A percentile compares a stretch with the other conserved stretches of the same genome.
phyloP scores from a whole-genome alignment of 92 coral and sea anemone genomes.

The Metridium senile region DNA sequence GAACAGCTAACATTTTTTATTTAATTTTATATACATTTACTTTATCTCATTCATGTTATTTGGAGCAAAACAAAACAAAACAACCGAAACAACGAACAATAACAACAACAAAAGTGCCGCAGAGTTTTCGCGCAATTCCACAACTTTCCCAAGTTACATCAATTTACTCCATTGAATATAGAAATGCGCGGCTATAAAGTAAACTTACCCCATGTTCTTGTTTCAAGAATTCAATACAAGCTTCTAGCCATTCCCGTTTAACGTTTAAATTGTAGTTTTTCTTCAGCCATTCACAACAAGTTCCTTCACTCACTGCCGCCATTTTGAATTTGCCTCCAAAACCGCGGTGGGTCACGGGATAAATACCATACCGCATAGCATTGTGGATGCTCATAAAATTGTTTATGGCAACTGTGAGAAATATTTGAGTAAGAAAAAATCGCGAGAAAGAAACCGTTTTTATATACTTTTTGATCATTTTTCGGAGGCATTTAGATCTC shows the following conservation, averaged over 20 bases:
- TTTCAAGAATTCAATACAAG: constrained; percentile 74
- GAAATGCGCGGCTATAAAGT: not conserved
- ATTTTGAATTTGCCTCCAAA: constrained; percentile 58
- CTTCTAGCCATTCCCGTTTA: constrained; percentile 78
- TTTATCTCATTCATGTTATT: no score
- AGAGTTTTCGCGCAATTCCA: no score
- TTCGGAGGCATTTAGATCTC: not conserved
- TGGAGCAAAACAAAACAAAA: no score
- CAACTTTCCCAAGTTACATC: no score
- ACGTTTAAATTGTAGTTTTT: constrained; percentile 42
- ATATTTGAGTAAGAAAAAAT: constrained; percentile 17
- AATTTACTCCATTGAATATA: not conserved
- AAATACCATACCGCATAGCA: constrained; percentile 6
- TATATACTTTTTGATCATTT: not conserved
- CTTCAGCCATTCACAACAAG: constrained; percentile 43
- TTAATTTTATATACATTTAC: no score
- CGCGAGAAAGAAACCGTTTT: constrained; percentile 3
- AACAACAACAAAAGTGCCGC: no score
- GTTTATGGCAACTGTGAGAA: constrained; percentile 88
- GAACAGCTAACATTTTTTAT: no score
- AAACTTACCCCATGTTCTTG: constrained; percentile 63
- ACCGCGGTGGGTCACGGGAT: constrained; percentile 45
- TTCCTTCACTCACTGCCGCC: constrained; percentile 59
- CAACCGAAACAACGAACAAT: no score
- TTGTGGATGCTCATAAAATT: constrained; percentile 30